phyloP scores from a whole-genome alignment of 2,888 invertebrate species.

The Bugula neritina region DNA sequence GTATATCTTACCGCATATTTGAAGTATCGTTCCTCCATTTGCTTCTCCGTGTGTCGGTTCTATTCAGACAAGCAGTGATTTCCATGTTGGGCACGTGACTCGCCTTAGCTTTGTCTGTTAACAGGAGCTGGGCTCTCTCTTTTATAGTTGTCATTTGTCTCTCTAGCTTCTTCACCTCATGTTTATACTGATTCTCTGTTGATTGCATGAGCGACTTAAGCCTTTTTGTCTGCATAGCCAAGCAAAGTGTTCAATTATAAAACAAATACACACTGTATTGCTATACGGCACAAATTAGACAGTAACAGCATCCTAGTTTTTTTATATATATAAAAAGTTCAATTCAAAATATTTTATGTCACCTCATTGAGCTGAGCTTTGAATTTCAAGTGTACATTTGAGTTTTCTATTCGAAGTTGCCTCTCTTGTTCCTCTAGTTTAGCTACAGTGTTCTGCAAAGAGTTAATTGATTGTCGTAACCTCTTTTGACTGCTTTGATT shows the following conservation, averaged over 20 bases:
- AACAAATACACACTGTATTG: too few relatives aligned
- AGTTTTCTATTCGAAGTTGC: constrained; percentile 40
- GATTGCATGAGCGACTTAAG: constrained; percentile 43
- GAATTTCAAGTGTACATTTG: constrained; percentile 35
- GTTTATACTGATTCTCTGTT: constrained; percentile 45
- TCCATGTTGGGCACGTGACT: constrained; percentile 43
- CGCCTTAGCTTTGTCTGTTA: constrained; percentile 44
- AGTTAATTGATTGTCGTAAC: constrained; percentile 37
- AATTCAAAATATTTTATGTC: too few relatives aligned
- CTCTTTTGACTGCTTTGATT: constrained; percentile 36
- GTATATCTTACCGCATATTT: constrained; percentile 36
- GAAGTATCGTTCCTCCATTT: constrained; percentile 37
- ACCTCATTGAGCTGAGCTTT: constrained; percentile 49
- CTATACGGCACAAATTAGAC: too few relatives aligned
- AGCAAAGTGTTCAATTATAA: background rate
- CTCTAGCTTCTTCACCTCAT: constrained; percentile 49
- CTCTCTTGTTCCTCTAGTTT: constrained; percentile 42
- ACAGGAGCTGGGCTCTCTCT: constrained; percentile 44
- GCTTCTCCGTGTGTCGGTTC: constrained; percentile 41
- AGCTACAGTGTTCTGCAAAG: constrained; percentile 36
- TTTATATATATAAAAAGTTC: too few relatives aligned
- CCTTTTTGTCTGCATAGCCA: constrained; percentile 37
- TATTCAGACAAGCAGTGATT: constrained; percentile 38
- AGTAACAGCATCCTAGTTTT: too few relatives aligned
- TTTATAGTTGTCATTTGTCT: constrained; percentile 43